Percentiles rank a stretch among this genome's conserved stretches.
Conservation (phyloP, 1,140 invertebrate genomes). For the Drosophila murphyi region DNA sequence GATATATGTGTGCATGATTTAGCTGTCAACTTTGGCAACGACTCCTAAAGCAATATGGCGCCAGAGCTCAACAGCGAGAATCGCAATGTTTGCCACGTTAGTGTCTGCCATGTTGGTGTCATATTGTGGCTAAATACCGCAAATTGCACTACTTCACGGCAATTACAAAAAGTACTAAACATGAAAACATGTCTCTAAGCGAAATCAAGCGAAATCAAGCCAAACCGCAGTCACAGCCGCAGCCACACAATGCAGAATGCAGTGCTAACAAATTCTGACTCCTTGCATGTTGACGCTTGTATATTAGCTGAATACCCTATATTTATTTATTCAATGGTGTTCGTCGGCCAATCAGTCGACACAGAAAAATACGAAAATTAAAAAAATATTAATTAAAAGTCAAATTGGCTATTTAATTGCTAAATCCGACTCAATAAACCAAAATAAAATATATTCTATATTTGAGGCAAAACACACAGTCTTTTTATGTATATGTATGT, state of each 20-base stretch:
- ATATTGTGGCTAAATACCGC: slow-evolving; percentile 76
- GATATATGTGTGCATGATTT: slow-evolving; percentile 9
- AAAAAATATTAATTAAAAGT: not conserved
- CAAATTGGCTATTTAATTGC: too few species aligned
- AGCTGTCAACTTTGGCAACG: slow-evolving; percentile 72
- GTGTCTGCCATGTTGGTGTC: slow-evolving; percentile 47
- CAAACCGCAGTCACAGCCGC: slow-evolving; percentile 34
- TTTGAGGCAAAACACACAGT: too few species aligned
- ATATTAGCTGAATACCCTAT: not conserved
- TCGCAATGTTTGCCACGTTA: slow-evolving; percentile 10
- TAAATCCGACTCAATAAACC: too few species aligned
- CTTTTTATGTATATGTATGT: too few species aligned
- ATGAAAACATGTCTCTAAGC: slow-evolving; percentile 62
- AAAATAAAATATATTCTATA: too few species aligned
- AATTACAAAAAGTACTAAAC: slow-evolving; percentile 80
- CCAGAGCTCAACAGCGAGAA: slow-evolving; percentile 28
- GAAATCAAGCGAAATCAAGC: slow-evolving; percentile 53
- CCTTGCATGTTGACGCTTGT: not conserved
- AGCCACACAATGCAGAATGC: slow-evolving; percentile 9
- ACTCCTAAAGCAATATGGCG: slow-evolving; percentile 74
- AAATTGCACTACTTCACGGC: slow-evolving; percentile 75
- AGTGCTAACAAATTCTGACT: slow-evolving; percentile 12
- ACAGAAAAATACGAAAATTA: not conserved
- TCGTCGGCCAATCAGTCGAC: too few species aligned
- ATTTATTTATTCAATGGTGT: too few species aligned